Base-by-base conservation (phyloP, 2,113 vertebrate species). In the Trogon surrucura region DNA sequence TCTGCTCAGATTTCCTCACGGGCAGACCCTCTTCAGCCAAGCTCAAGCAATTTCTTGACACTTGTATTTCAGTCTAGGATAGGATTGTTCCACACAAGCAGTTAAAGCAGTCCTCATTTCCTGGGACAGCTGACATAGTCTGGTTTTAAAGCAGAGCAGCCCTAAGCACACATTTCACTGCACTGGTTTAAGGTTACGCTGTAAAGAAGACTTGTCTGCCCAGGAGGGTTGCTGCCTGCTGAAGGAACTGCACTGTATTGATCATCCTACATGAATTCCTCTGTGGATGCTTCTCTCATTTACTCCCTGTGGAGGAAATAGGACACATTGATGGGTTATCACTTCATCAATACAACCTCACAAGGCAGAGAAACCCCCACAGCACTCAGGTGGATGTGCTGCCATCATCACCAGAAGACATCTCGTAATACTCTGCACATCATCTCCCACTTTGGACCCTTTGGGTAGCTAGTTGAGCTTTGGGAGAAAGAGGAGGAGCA, bases 1-100 rank as follows among this genome's bases (percentile, higher is more conserved):
- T 9, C 34, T 86, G 10, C 18, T 41, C 1, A 1, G 25, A 29
- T 25, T 51, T 48, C 13, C n/a, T 25, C 4, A 26, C 1, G 2
- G 22, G 53, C 6, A 67, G 21, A 45, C 32, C 5, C 4, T 69
- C 21, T 61, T 73, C 47, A 73, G 60, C 8, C 30, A 71, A 62
- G 6, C 21, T 78, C 36, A 22, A 66, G 16, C 22, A 80, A 66
- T 66, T 62, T 80, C 44, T 71, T 36, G 20, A 45, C 2, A 1
- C 3, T 45, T 50, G 8, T 53, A 45, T 65, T 90, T 64, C 47
- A 27, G 30, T 32, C n/a, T 65, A 60, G 19, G 23, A n/a, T 11
- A 62, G 30, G 5, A 0, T 0, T 66, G 18, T 41, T 73, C 34
- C n/a, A 61, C 41, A 38, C 1, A 10, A 30, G 32, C 51, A 30